Conservation (phyloP, 2,113 vertebrate genomes). For the Gallinago paraguaiae region DNA sequence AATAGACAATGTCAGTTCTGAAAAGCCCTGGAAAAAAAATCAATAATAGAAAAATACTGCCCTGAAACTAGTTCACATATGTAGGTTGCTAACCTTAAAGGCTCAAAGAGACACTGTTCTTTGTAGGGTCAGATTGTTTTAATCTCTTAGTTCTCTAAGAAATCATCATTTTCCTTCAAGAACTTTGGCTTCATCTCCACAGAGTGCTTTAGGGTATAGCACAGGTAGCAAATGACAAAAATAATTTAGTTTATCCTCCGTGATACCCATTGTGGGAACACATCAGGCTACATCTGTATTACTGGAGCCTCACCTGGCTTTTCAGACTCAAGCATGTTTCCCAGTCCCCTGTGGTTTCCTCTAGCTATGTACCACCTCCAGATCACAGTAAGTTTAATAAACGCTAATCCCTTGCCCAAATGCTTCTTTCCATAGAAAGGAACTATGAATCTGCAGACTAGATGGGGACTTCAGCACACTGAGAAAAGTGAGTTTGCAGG, state of each 20-base stretch:
- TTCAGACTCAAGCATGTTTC: neutral
- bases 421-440: neutral
- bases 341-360: neutral
- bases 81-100: neutral
- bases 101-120: neutral
- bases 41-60: neutral
- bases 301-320: neutral
- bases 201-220: neutral
- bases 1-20: neutral
- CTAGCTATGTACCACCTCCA: fast-evolving
- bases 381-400: neutral
- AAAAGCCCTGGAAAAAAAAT: neutral
- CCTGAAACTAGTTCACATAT: neutral
- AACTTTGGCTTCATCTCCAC: neutral
- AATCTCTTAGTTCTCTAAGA: neutral
- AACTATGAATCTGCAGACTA: neutral
- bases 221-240: neutral
- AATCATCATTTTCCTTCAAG: neutral
- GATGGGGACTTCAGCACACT: neutral
- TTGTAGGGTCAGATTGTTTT: neutral
- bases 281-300: neutral
- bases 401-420: neutral
- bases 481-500: neutral
- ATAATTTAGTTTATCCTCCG: neutral
- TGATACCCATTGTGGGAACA: fast-evolving